Evolutionary conservation across 2,888 invertebrate species (phyloP), one percentile per base, ranked within the genome.

Genomic region (Myopa testacea): DNA sequence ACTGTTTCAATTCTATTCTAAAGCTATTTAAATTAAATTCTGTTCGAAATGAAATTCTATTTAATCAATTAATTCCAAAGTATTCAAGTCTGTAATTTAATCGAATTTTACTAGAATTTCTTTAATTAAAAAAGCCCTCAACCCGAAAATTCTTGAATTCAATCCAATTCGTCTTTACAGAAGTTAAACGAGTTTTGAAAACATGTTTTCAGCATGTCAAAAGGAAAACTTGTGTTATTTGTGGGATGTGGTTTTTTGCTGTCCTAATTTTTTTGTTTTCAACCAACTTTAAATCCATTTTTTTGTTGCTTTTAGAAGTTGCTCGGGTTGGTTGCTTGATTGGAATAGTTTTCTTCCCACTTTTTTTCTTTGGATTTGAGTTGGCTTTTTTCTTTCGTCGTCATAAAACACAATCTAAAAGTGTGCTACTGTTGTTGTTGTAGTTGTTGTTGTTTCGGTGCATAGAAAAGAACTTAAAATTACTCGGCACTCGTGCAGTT

Each of bases 401-500:
- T n/a, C 55, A 55, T 5, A 14, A n/a, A 55, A 55, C n/a, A 55
- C n/a, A n/a, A n/a, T 55, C n/a, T 55, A 55, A 55, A 55, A 55
- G 14, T n/a, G 10, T 55, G 10, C 1, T n/a, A 55, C 2, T n/a
- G n/a, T n/a, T 55, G 5, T 5, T 4, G 12, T 5, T 38, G 38
- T 38, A 34, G 55, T 55, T 34, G 12, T 5, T 38, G 38, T 38
- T 65, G 55, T 55, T 65, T 65, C 34, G 45, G 45, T 8, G 65
- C 65, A 65, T 65, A 65, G 65, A 65, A 65, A 65, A 65, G 65
- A 38, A 37, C 38, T 65, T 65, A 38, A 65, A 26, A 34, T 26
- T 65, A 37, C 34, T 60, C 19, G 60, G 16, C 10, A 26, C 19
- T 8, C 26, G 26, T 26, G 26, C 26, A 26, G 26, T 2, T 26